Evolutionary conservation across 2,888 invertebrate genomes (phyloP).

Genomic region (Alitta virens): DNA sequence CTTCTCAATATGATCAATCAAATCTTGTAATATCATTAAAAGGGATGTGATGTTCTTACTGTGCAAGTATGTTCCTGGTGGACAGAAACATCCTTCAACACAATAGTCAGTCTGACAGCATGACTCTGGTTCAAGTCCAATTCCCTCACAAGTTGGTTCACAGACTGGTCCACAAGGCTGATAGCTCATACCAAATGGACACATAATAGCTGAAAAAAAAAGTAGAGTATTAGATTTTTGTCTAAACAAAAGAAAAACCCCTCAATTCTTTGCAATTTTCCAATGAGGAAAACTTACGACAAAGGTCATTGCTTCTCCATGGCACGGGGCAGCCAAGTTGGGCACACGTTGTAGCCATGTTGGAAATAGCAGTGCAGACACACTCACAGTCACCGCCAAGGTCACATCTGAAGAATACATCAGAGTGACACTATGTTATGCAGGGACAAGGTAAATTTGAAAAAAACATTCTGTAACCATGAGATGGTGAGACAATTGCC

Average conservation of each 20-base stretch:
- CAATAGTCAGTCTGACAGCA: conserved; percentile 36
- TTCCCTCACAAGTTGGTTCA: conserved; percentile 69
- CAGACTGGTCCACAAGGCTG: conserved; percentile 79
- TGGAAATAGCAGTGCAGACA: conserved; percentile 81
- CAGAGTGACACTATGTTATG: too few relatives aligned
- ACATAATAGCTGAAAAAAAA: conserved; percentile 74
- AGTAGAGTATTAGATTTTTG: too few relatives aligned
- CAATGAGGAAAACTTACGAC: conserved; percentile 69
- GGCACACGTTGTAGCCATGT: conserved; percentile 81
- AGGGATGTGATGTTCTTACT: conserved; percentile 27
- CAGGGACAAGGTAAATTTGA: too few relatives aligned
- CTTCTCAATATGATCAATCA: too few relatives aligned
- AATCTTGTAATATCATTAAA: too few relatives aligned
- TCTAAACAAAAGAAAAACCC: too few relatives aligned
- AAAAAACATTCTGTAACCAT: too few relatives aligned
- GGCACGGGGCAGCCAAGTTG: conserved; percentile 71
- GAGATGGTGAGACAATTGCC: too few relatives aligned
- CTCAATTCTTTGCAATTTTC: too few relatives aligned
- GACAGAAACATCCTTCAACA: conserved; percentile 49
- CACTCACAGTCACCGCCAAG: conserved; percentile 86
- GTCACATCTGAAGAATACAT: conserved; percentile 65
- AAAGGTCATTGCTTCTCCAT: conserved; percentile 79
- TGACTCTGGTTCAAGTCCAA: conserved; percentile 28
- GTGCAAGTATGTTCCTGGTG: conserved; percentile 33
- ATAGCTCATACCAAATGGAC: conserved; percentile 79